A percentile compares a stretch with the other conserved stretches of the same genome.
phyloP scores from a whole-genome alignment of 2,113 vertebrate genomes.

The Dicerorhinus sumatrensis region DNA sequence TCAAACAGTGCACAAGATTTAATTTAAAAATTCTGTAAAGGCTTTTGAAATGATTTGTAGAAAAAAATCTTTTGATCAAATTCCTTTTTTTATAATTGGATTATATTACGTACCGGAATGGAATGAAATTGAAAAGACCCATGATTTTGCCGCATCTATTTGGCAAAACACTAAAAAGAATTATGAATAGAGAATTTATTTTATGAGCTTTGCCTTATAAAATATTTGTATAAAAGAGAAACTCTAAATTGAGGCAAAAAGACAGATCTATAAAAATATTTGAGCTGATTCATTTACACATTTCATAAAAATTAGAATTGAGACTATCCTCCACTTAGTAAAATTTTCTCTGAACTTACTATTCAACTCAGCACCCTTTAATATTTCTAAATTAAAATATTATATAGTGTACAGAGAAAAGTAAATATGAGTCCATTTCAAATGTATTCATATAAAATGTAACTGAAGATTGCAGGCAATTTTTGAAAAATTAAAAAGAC shows the following conservation, averaged over 20 bases:
- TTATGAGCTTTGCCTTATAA: slow-evolving; percentile 63
- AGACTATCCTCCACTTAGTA: not conserved
- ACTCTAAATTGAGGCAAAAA: slow-evolving; percentile 36
- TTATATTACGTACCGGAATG: slow-evolving; percentile 69
- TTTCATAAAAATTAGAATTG: slow-evolving; percentile 45
- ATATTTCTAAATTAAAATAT: not conserved
- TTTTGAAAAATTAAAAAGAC: slow-evolving; percentile 46
- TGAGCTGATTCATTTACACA: not conserved
- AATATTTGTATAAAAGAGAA: slow-evolving; percentile 53
- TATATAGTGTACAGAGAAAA: not conserved
- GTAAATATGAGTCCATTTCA: not conserved
- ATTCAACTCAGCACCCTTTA: not conserved
- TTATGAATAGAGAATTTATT: slow-evolving; percentile 55
- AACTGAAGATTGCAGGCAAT: not conserved
- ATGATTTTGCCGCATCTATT: slow-evolving; percentile 61
- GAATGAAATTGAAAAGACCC: slow-evolving; percentile 67
- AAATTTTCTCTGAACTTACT: not conserved
- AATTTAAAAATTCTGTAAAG: slow-evolving; percentile 68
- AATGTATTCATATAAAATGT: not conserved
- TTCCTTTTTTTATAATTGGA: slow-evolving; percentile 52
- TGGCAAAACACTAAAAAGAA: slow-evolving; percentile 70
- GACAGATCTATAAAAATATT: slow-evolving; percentile 22
- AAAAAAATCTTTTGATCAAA: slow-evolving; percentile 72
- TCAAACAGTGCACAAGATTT: slow-evolving; percentile 47
- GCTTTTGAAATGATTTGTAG: slow-evolving; percentile 52